Evolutionary conservation across 1,140 invertebrate genomes (phyloP).

Genomic region (Zaprionus gabonicus): DNA sequence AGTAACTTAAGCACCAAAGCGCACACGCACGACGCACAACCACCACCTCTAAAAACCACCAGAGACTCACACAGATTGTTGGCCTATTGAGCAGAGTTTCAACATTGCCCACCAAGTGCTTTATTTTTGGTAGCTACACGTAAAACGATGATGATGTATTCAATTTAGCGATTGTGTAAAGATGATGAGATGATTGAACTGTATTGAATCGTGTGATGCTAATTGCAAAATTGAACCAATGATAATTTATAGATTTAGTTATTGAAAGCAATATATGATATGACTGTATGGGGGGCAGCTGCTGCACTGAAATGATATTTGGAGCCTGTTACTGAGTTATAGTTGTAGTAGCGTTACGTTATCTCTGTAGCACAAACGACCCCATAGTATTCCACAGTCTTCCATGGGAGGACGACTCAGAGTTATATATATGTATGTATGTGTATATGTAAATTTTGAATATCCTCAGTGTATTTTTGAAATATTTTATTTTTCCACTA

Average conservation of each 20-base stretch:
- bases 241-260: conserved; percentile 68
- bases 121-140: conserved; percentile 49
- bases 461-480: conserved; percentile 69
- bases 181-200: background rate
- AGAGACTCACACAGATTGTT: conserved; percentile 14
- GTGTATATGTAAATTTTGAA: conserved; percentile 24
- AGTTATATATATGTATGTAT: conserved; percentile 10
- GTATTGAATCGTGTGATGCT: conserved; percentile 8
- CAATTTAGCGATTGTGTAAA: conserved; percentile 26
- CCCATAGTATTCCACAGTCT: background rate
- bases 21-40: conserved; percentile 43
- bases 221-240: conserved; percentile 16
- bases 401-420: conserved; percentile 6
- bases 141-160: conserved; percentile 22
- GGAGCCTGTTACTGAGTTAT: background rate
- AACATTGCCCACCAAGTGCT: conserved; percentile 57
- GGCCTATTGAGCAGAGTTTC: conserved; percentile 19
- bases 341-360: background rate
- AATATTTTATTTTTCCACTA: conserved; percentile 60
- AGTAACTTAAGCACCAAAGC: conserved; percentile 59
- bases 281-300: background rate
- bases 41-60: background rate
- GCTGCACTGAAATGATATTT: background rate
- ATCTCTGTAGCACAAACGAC: background rate
- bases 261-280: conserved; percentile 39